Evolutionary conservation across 2,888 invertebrate genomes (phyloP).

Genomic region (Lepidonotus clava): DNA sequence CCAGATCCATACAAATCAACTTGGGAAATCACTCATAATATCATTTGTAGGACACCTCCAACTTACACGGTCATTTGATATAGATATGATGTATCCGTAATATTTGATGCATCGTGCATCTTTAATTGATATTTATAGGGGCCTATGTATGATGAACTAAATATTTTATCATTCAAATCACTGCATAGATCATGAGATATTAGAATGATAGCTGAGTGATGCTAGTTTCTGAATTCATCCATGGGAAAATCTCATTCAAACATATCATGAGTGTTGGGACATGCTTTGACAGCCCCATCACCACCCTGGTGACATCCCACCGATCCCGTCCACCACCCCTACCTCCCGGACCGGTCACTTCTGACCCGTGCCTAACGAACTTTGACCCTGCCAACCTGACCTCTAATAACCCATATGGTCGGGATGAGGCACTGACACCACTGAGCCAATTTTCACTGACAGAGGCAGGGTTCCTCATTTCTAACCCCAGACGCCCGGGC

Average conservation of each 20-base stretch:
- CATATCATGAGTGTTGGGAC: neutral
- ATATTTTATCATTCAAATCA: too few species aligned
- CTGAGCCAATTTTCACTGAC: too few species aligned
- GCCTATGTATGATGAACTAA: neutral
- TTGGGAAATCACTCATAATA: neutral
- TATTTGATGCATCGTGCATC: neutral
- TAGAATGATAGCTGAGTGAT: too few species aligned
- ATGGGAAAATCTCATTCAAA: too few species aligned
- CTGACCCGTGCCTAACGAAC: constrained; percentile 7
- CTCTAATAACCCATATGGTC: neutral
- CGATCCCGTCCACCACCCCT: neutral
- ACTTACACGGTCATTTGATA: neutral
- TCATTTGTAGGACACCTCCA: neutral
- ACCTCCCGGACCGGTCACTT: neutral
- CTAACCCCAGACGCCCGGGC: too few species aligned
- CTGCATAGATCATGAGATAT: too few species aligned
- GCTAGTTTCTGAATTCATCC: too few species aligned
- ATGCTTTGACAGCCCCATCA: neutral
- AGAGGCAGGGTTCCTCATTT: too few species aligned
- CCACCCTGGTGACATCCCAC: neutral
- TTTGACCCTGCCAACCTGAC: too few species aligned
- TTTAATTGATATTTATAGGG: neutral
- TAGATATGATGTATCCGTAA: neutral
- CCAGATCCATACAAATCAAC: neutral
- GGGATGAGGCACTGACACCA: too few species aligned